Conservation (phyloP, 2,113 vertebrate genomes). For the Kryptolebias marmoratus region DNA sequence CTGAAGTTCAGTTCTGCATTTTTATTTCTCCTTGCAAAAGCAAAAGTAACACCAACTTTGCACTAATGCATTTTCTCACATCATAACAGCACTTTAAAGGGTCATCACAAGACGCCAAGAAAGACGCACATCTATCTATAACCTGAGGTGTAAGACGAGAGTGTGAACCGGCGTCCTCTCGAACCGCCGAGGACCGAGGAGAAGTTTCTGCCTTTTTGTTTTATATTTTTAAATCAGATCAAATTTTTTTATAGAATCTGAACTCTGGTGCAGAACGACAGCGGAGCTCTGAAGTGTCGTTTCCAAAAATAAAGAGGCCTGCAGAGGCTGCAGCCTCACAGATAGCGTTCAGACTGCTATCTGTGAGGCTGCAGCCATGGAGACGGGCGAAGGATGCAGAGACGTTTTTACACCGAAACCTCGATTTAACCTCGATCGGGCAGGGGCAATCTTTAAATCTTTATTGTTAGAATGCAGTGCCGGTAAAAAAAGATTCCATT, state of each 20-base stretch:
- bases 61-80: neutral
- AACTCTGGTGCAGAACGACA: slow-evolving; percentile 24
- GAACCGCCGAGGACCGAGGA: neutral
- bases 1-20: slow-evolving; percentile 8
- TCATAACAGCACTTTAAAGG: neutral
- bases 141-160: neutral
- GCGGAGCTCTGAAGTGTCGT: slow-evolving; percentile 36
- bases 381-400: slow-evolving; percentile 22
- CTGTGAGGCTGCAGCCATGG: slow-evolving; percentile 40
- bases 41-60: neutral
- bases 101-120: neutral
- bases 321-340: slow-evolving; percentile 25
- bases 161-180: neutral
- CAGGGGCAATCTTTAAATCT: too few species aligned
- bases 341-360: slow-evolving; percentile 2
- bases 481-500: neutral
- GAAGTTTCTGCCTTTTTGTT: neutral
- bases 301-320: slow-evolving; percentile 61
- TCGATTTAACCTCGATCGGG: too few species aligned
- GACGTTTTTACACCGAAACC: neutral
- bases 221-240: slow-evolving; percentile 1
- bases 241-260: slow-evolving; percentile 6
- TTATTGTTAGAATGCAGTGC: neutral
- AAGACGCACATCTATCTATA: neutral
- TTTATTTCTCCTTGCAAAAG: too few species aligned